Percentiles rank a stretch among this genome's conserved stretches.
These are phyloP conservation scores for Python bivittatus DNA, from an alignment of 2,113 vertebrate species.

Conservation along the genomic window DNA sequence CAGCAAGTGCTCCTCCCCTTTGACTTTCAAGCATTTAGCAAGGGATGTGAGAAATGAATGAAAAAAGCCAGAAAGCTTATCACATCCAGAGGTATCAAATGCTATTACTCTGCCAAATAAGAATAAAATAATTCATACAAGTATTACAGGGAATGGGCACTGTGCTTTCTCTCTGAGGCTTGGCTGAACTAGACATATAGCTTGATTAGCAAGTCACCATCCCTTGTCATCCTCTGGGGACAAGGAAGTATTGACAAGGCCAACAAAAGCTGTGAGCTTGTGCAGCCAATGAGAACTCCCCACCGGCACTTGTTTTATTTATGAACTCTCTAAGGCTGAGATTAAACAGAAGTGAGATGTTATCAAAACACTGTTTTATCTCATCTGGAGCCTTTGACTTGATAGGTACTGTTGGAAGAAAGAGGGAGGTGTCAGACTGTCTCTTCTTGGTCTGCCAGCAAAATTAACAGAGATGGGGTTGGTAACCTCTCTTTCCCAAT, in stretches of 20 bases:
- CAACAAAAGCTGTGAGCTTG: slow-evolving; percentile 1
- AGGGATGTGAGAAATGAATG: neutral
- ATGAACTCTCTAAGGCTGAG: neutral
- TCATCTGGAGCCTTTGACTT: neutral
- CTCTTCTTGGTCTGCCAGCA: neutral
- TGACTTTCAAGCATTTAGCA: neutral
- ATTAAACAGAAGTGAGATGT: slow-evolving; percentile 25
- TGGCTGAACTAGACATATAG: neutral
- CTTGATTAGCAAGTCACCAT: neutral
- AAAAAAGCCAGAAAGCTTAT: neutral
- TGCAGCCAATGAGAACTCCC: neutral
- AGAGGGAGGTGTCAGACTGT: neutral
- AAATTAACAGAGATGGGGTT: neutral
- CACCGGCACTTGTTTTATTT: slow-evolving; percentile 1
- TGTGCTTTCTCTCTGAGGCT: neutral
- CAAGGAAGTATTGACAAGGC: neutral
- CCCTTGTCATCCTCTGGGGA: neutral
- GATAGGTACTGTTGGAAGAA: neutral
- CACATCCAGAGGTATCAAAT: slow-evolving; percentile 1
- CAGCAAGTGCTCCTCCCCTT: neutral
- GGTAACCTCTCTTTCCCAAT: neutral
- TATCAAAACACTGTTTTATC: slow-evolving; percentile 14
- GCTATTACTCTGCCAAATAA: slow-evolving; percentile 9
- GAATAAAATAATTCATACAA: neutral
- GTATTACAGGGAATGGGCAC: neutral